Evolutionary conservation across 2,888 invertebrate species (phyloP).

Genomic region (Agonopterix subpropinquella): DNA sequence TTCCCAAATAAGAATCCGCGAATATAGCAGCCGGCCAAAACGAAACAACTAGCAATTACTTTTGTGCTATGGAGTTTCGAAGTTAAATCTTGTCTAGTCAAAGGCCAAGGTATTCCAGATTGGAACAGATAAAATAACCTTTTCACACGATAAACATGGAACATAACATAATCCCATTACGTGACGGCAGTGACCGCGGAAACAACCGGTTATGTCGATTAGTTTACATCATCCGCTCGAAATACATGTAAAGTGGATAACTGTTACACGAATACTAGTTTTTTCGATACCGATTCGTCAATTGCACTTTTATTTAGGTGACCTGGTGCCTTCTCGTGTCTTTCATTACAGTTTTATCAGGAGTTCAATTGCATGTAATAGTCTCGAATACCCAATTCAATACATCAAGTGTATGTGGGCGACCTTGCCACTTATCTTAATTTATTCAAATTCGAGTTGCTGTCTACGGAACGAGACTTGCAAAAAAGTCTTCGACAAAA

Average conservation of each 20-base stretch:
- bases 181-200: conserved; percentile 25
- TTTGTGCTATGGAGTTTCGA: too few species aligned
- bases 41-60: not conserved
- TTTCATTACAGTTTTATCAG: not conserved
- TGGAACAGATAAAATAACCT: not conserved
- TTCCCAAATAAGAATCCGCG: too few species aligned
- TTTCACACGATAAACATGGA: conserved; percentile 2
- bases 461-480: conserved; percentile 3
- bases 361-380: conserved; percentile 8
- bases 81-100: not conserved
- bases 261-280: conserved; percentile 10
- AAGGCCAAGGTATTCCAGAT: not conserved
- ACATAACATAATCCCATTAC: conserved; percentile 20
- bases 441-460: conserved; percentile 36
- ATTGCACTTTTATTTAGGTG: conserved; percentile 2
- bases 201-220: conserved; percentile 42
- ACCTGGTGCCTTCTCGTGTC: too few species aligned
- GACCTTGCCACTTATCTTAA: conserved; percentile 45
- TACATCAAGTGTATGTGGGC: conserved; percentile 13
- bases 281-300: conserved; percentile 2
- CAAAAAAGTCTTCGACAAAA: not conserved
- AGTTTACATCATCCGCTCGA: conserved; percentile 38
- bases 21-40: not conserved
- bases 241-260: conserved; percentile 19
- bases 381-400: conserved; percentile 5